Evolutionary conservation across 2,797 vertebrate species (phyloP).

Genomic region (Galago senegalensis): DNA sequence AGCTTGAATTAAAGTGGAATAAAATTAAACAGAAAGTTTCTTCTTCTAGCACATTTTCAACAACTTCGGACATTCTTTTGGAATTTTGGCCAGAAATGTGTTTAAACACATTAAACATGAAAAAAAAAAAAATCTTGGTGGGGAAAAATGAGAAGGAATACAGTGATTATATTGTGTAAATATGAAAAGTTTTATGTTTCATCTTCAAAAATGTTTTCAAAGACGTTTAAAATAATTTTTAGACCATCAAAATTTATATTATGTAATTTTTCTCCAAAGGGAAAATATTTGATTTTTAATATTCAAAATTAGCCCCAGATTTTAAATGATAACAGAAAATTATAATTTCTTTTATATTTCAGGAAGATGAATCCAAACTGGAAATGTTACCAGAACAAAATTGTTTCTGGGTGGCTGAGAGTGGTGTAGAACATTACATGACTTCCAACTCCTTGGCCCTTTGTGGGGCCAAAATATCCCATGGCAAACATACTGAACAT

Average conservation of each 20-base stretch:
- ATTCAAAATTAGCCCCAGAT: neutral
- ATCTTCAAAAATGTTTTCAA: slow-evolving; percentile 57
- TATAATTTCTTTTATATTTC: slow-evolving; percentile 13
- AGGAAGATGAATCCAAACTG: slow-evolving; percentile 30
- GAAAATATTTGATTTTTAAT: slow-evolving; percentile 51
- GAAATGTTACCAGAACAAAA: slow-evolving; percentile 56
- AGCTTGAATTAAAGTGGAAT: slow-evolving; percentile 63
- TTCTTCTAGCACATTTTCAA: neutral
- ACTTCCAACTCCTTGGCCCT: slow-evolving; percentile 53
- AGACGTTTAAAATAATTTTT: slow-evolving; percentile 13
- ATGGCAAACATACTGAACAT: slow-evolving; percentile 58
- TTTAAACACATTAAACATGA: slow-evolving; percentile 33
- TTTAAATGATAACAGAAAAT: slow-evolving; percentile 51
- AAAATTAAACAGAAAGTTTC: slow-evolving; percentile 70
- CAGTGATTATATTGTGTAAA: neutral
- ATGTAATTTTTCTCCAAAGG: neutral
- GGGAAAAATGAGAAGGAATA: neutral
- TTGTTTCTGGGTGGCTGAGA: neutral
- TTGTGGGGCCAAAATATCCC: slow-evolving; percentile 51
- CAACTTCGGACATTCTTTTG: slow-evolving; percentile 27
- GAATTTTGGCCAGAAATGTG: slow-evolving; percentile 6
- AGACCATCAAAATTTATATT: neutral
- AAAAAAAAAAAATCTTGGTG: neutral
- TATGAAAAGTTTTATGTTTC: neutral
- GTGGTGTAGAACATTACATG: slow-evolving; percentile 20